Evolutionary conservation across 2,888 invertebrate genomes (phyloP).

Genomic region (Drosophila formosana): DNA sequence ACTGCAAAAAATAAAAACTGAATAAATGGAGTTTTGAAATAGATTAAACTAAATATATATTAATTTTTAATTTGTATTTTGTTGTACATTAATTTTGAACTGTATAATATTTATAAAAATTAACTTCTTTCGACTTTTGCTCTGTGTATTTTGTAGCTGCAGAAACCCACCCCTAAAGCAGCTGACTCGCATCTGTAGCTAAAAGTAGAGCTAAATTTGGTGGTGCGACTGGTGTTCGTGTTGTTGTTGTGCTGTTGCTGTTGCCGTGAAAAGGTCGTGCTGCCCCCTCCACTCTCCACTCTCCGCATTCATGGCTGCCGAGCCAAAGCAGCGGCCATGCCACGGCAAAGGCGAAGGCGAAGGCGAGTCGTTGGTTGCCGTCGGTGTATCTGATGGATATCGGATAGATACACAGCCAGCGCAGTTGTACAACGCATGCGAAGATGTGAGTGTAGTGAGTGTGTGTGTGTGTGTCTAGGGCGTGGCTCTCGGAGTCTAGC

Average conservation of each 20-base stretch:
- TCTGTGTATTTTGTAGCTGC: slow-evolving; percentile 31
- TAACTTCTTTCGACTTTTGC: slow-evolving; percentile 7
- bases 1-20: not conserved
- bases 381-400: slow-evolving; percentile 59
- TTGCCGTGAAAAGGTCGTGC: slow-evolving; percentile 34
- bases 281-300: slow-evolving; percentile 12
- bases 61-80: not conserved
- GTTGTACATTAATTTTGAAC: no score
- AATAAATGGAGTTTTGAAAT: no score
- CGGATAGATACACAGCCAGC: slow-evolving; percentile 56
- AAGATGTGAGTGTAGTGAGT: not conserved
- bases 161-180: slow-evolving; percentile 61
- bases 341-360: not conserved
- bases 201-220: slow-evolving; percentile 51
- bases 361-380: slow-evolving; percentile 55
- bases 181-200: slow-evolving; percentile 38
- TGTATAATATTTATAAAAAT: not conserved
- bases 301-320: slow-evolving; percentile 58
- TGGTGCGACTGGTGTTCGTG: slow-evolving; percentile 21
- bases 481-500: slow-evolving; percentile 56
- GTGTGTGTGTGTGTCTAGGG: slow-evolving; percentile 50
- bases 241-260: slow-evolving; percentile 14
- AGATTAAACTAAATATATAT: not conserved
- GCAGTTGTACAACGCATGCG: slow-evolving; percentile 64
- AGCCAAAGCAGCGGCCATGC: slow-evolving; percentile 51